phyloP scores from a whole-genome alignment of 2,797 vertebrate genomes.

The Erpetoichthys calabaricus region DNA sequence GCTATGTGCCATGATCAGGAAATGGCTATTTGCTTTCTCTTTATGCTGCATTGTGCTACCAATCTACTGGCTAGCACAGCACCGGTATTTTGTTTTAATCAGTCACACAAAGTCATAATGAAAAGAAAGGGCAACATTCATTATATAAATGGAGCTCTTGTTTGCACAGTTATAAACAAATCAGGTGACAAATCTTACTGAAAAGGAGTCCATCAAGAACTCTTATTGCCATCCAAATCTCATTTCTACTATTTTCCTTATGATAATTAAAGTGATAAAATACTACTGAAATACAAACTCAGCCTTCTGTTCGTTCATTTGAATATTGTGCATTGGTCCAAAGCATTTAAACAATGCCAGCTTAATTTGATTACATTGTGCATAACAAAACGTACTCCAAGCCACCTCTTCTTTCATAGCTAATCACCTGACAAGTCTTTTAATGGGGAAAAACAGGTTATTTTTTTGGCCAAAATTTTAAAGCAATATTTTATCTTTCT shows the following conservation, averaged over 20 bases:
- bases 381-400: no score
- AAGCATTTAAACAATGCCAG: no score
- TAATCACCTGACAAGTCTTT: no score
- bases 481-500: no score
- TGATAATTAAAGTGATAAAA: no score
- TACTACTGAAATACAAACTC: no score
- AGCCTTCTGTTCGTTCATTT: no score
- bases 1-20: neutral
- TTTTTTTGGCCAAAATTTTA: no score
- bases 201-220: conserved; percentile 3
- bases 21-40: conserved; percentile 14
- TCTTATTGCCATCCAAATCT: neutral
- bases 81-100: conserved; percentile 1
- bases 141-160: conserved; percentile 1
- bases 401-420: no score
- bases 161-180: conserved; percentile 4
- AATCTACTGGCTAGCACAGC: conserved; percentile 5
- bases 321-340: no score
- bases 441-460: no score
- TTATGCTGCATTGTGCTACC: conserved; percentile 9
- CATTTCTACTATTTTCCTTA: neutral
- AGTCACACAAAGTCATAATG: conserved; percentile 4
- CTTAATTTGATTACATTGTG: no score
- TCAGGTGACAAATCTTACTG: conserved; percentile 2
- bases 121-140: conserved; percentile 2